These are phyloP conservation scores for Corythornis cristatus DNA, from an alignment of 2,113 vertebrate genomes.

Conservation along the genomic window DNA sequence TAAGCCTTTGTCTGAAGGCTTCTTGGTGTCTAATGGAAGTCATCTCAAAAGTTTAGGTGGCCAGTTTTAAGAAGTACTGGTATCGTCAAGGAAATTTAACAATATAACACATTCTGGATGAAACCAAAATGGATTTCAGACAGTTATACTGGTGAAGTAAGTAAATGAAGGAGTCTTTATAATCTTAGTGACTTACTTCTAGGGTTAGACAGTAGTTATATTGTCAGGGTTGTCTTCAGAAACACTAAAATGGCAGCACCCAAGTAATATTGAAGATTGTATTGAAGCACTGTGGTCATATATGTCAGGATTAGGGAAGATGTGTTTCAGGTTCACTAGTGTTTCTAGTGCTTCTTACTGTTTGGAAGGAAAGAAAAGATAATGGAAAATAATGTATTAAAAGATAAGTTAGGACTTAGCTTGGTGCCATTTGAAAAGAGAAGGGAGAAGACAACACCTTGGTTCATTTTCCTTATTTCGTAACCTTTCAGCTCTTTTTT, in stretches of 20 bases:
- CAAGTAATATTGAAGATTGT: neutral
- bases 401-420: neutral
- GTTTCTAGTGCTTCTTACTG: neutral
- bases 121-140: neutral
- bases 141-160: neutral
- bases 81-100: neutral
- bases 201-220: neutral
- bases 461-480: neutral
- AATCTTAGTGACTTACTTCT: neutral
- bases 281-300: neutral
- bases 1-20: neutral
- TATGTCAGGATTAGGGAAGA: neutral
- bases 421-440: neutral
- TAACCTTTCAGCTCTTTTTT: neutral
- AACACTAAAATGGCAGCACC: neutral
- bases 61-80: neutral
- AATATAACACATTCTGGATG: neutral
- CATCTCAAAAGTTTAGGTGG: neutral
- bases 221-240: neutral
- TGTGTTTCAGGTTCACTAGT: neutral
- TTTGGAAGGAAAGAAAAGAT: neutral
- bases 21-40: neutral
- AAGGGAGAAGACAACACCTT: neutral
- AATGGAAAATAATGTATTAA: neutral
- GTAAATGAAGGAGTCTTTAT: neutral